These are phyloP conservation scores for Natrix natrix DNA, from an alignment of 2,797 vertebrate species.

Conservation along the genomic window DNA sequence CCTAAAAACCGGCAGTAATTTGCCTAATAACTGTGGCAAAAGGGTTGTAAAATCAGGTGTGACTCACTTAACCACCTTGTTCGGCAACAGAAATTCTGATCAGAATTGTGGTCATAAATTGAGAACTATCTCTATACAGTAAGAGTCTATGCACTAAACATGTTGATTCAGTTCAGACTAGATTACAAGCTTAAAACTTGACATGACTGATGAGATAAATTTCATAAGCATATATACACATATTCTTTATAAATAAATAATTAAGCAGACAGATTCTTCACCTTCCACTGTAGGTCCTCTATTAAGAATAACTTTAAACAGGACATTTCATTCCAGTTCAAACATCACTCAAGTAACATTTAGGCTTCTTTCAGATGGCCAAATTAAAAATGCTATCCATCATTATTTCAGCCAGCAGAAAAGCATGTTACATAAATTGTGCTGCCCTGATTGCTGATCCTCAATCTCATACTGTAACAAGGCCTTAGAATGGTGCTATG, in stretches of 20 bases:
- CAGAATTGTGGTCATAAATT: background rate
- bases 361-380: background rate
- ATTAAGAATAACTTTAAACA: background rate
- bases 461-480: background rate
- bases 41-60: background rate
- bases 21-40: background rate
- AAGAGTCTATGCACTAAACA: background rate
- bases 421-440: background rate
- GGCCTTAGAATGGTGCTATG: background rate
- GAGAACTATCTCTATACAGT: background rate
- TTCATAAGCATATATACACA: background rate
- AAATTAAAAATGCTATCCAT: background rate
- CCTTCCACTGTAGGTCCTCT: background rate
- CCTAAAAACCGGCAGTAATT: background rate
- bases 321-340: background rate
- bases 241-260: background rate
- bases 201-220: background rate
- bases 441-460: background rate
- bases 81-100: background rate
- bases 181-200: background rate
- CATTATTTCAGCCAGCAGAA: background rate
- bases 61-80: background rate
- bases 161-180: background rate
- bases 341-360: background rate
- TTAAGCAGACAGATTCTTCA: background rate